These are phyloP conservation scores for Myiopsitta monachus DNA, from an alignment of 2,113 vertebrate species.

Conservation along the genomic window DNA sequence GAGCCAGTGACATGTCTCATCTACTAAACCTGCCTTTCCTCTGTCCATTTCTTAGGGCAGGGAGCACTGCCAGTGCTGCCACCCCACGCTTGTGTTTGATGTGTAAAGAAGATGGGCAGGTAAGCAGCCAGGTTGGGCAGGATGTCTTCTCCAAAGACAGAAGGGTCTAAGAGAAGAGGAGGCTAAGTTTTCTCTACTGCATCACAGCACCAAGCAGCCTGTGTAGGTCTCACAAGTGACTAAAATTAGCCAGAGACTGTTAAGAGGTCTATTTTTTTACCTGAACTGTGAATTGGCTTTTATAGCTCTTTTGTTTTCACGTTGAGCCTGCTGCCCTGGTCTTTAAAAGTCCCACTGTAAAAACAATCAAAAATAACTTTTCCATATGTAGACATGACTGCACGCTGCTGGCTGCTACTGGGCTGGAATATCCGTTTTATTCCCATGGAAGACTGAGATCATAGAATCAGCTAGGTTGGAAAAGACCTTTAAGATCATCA, in stretches of 20 bases:
- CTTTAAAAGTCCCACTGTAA: not conserved
- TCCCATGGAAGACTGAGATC: not conserved
- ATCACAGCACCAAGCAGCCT: not conserved
- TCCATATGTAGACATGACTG: not conserved
- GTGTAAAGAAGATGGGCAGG: slow-evolving; percentile 25
- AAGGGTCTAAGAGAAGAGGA: not conserved
- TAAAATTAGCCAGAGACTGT: not conserved
- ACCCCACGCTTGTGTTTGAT: not conserved
- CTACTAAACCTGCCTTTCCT: not conserved
- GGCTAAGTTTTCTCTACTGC: not conserved
- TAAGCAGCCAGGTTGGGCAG: not conserved
- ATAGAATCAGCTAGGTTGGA: not conserved
- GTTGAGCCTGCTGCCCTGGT: not conserved
- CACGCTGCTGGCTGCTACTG: not conserved
- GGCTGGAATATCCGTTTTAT: not conserved
- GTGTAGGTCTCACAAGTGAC: not conserved
- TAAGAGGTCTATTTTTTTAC: not conserved
- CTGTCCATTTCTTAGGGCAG: slow-evolving; percentile 15
- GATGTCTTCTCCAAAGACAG: not conserved
- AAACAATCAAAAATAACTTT: not conserved
- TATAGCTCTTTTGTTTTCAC: not conserved
- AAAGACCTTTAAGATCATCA: not conserved
- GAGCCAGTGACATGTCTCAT: not conserved
- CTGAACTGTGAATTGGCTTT: not conserved
- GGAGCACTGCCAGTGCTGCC: not conserved